phyloP scores from a whole-genome alignment of 2,888 invertebrate genomes.

The Mayetiola destructor region DNA sequence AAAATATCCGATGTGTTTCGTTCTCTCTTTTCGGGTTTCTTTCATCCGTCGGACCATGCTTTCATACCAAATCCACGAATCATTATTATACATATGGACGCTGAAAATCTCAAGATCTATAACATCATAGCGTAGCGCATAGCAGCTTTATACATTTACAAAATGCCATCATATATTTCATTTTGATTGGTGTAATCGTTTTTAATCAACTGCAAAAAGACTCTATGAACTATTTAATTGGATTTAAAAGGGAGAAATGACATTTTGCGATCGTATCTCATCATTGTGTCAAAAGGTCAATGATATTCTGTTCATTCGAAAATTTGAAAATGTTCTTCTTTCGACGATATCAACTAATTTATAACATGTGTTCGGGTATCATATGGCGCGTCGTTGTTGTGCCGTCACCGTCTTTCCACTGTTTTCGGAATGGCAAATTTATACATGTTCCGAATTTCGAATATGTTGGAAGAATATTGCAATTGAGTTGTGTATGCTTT shows the following conservation, averaged over 20 bases:
- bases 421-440: background rate
- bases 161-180: background rate
- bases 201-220: background rate
- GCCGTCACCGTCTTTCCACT: background rate
- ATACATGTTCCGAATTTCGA: too few relatives aligned
- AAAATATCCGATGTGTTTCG: too few relatives aligned
- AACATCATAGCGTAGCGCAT: too few relatives aligned
- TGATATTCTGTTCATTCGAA: background rate
- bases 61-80: background rate
- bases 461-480: too few relatives aligned
- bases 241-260: conserved; percentile 5
- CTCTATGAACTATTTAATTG: too few relatives aligned
- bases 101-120: too few relatives aligned
- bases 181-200: background rate
- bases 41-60: background rate
- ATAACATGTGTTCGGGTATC: background rate
- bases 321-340: background rate
- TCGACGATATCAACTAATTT: conserved; percentile 3
- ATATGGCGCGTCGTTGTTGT: background rate
- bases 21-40: too few relatives aligned
- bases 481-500: too few relatives aligned
- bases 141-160: background rate
- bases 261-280: conserved; percentile 3
- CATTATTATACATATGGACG: background rate
- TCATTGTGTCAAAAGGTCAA: conserved; percentile 4